These are phyloP conservation scores for Ardeotis arabs DNA, from an alignment of 2,113 vertebrate species.

Conservation along the genomic window DNA sequence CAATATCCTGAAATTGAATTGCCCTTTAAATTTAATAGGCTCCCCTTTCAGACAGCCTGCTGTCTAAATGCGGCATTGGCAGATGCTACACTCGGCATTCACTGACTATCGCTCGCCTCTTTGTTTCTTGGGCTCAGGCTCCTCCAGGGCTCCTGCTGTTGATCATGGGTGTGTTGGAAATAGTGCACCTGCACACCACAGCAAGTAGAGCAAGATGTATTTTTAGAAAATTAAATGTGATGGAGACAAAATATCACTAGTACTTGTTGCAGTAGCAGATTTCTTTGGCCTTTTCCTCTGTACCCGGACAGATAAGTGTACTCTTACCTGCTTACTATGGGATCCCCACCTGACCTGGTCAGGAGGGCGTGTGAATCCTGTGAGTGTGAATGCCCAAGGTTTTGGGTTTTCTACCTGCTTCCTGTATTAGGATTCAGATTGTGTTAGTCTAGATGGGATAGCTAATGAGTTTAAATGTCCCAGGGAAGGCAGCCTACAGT, in stretches of 20 bases:
- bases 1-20: conserved; percentile 42
- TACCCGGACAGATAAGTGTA: neutral
- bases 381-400: neutral
- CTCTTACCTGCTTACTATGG: neutral
- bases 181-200: neutral
- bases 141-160: neutral
- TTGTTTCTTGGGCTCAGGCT: neutral
- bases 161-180: neutral
- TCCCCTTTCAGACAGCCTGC: conserved; percentile 8
- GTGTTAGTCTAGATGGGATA: neutral
- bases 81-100: neutral
- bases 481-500: neutral
- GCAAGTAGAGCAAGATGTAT: neutral
- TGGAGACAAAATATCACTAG: neutral
- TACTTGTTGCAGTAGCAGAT: neutral
- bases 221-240: neutral
- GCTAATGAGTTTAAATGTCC: neutral
- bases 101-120: neutral
- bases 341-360: neutral
- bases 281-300: neutral
- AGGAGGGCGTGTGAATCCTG: fast-evolving
- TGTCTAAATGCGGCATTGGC: conserved; percentile 7
- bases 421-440: neutral
- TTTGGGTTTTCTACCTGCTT: neutral
- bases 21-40: conserved; percentile 21